Evolutionary conservation across 2,797 vertebrate genomes (phyloP).

Genomic region (Aviceda leuphotes): DNA sequence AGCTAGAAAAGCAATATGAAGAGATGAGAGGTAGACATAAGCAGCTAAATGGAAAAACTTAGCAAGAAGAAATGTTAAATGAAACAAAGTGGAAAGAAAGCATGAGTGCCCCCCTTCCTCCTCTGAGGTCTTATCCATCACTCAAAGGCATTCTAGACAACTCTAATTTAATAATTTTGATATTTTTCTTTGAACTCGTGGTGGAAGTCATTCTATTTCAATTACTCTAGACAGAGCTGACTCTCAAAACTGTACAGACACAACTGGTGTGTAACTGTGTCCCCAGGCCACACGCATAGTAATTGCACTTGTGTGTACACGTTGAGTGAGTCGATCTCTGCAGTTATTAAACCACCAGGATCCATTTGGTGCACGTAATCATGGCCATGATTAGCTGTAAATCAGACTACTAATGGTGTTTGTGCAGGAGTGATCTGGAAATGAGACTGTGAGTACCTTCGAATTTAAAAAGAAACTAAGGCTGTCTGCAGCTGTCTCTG

Average conservation of each 20-base stretch:
- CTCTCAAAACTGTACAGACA: background rate
- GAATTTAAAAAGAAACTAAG: background rate
- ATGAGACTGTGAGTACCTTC: rapidly evolving
- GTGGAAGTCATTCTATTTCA: background rate
- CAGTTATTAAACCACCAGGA: background rate
- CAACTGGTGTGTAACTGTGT: background rate
- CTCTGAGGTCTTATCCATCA: background rate
- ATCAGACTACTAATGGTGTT: rapidly evolving
- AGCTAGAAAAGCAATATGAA: background rate
- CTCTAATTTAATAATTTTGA: background rate
- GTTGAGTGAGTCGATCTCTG: background rate
- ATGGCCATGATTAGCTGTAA: background rate
- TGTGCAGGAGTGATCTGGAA: background rate
- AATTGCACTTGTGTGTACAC: background rate
- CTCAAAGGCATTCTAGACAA: background rate
- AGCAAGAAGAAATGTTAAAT: background rate
- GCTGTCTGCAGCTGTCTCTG: background rate
- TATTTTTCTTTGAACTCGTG: background rate
- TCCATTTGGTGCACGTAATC: background rate
- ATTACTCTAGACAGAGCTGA: background rate
- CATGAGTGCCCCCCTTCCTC: background rate
- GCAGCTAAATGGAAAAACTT: background rate
- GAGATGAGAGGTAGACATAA: background rate
- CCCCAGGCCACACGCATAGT: no score
- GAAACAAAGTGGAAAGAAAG: background rate